Evolutionary conservation across 2,113 vertebrate species (phyloP).

Genomic region (Peromyscus californicus): DNA sequence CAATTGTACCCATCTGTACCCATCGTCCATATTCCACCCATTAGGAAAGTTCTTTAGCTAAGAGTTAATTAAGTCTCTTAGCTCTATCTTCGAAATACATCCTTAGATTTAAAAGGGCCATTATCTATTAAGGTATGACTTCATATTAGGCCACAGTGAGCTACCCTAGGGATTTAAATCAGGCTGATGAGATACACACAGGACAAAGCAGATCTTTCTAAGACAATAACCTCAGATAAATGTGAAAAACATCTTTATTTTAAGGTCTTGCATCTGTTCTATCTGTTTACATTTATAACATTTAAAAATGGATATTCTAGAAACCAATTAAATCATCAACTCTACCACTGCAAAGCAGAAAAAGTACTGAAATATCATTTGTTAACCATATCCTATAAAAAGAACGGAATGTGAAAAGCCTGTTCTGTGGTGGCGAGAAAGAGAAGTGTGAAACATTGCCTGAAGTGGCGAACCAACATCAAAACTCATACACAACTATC

Average conservation of each 20-base stretch:
- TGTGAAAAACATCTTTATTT: constrained; percentile 15
- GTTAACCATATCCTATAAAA: constrained; percentile 15
- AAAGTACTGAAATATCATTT: constrained; percentile 31
- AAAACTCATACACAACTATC: neutral
- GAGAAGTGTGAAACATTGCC: neutral
- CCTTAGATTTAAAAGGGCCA: neutral
- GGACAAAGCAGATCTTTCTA: neutral
- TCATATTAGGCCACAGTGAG: neutral
- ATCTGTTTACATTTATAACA: constrained; percentile 49
- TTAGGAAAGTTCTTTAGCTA: neutral
- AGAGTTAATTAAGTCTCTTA: neutral
- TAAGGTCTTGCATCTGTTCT: constrained; percentile 30
- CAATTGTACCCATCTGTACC: neutral
- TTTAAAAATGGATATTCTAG: constrained; percentile 34
- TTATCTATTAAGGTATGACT: neutral
- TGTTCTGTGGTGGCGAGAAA: constrained; percentile 3
- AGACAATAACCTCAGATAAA: neutral
- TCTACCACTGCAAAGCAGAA: neutral
- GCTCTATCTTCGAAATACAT: neutral
- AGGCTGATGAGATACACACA: neutral
- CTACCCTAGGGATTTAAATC: constrained; percentile 12
- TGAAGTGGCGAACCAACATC: neutral
- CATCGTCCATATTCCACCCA: neutral
- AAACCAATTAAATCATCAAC: constrained; percentile 51
- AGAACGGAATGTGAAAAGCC: neutral